These are phyloP conservation scores for Galaxea fascicularis DNA, from an alignment of 92 coral and sea anemone genomes.

Conservation along the genomic window DNA sequence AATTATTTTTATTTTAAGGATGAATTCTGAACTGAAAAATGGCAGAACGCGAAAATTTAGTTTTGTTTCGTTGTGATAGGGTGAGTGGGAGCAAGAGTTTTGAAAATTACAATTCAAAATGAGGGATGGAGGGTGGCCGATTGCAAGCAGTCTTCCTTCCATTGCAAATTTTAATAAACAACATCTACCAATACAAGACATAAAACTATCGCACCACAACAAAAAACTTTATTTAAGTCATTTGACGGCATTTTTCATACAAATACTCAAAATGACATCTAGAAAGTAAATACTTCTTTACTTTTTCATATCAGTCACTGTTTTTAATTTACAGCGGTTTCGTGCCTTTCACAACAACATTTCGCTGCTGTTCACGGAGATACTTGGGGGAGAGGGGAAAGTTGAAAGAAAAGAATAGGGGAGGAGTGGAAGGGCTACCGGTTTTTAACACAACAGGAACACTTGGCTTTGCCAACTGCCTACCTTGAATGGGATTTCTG, in stretches of 20 bases:
- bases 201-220: conserved; percentile 30
- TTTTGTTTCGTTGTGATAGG: too few relatives aligned
- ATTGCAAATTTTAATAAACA: not conserved
- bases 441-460: conserved; percentile 2
- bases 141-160: too few relatives aligned
- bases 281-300: conserved; percentile 42
- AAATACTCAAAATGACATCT: conserved; percentile 54
- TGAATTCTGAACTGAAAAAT: too few relatives aligned
- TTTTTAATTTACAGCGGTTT: conserved; percentile 37
- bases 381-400: not conserved
- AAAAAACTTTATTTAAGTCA: conserved; percentile 44
- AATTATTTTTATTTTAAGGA: too few relatives aligned
- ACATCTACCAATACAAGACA: not conserved
- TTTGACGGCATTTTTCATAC: conserved; percentile 51
- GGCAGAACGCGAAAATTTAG: too few relatives aligned
- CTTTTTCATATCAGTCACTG: conserved; percentile 26
- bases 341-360: conserved; percentile 13
- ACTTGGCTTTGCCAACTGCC: conserved; percentile 44
- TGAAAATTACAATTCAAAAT: too few relatives aligned
- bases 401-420: not conserved
- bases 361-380: not conserved
- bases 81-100: too few relatives aligned
- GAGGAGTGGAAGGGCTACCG: conserved; percentile 1
- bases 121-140: too few relatives aligned
- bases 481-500: not conserved